Conservation (phyloP, 2,888 invertebrate genomes). For the Parelbella ahira region DNA sequence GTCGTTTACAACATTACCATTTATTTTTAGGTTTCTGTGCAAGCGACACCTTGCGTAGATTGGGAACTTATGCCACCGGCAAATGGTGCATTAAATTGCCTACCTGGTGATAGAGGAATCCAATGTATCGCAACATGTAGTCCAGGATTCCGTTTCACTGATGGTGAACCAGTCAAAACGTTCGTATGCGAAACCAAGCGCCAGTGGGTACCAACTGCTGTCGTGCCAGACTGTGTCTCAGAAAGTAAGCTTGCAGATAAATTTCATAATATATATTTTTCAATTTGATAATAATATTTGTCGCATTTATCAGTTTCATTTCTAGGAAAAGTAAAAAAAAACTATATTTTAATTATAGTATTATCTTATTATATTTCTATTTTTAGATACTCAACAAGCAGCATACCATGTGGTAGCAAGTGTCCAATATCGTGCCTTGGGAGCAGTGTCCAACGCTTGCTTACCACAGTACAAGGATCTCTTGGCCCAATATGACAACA, state of each 20-base stretch:
- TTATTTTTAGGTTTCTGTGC: constrained; percentile 87
- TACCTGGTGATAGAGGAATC: constrained; percentile 89
- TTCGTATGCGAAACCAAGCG: constrained; percentile 91
- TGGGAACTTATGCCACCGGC: constrained; percentile 95
- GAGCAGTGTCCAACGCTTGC: constrained; percentile 92
- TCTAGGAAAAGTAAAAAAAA: too few species aligned
- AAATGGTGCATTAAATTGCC: constrained; percentile 92
- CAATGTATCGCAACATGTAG: constrained; percentile 95
- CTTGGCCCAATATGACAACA: constrained; percentile 88
- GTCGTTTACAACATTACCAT: too few species aligned
- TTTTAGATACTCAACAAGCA: constrained; percentile 94
- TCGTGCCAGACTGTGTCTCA: constrained; percentile 97
- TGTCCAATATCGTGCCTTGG: constrained; percentile 93
- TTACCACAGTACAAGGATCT: constrained; percentile 92
- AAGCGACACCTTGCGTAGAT: constrained; percentile 96
- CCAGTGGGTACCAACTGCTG: constrained; percentile 92
- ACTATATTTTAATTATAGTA: too few species aligned
- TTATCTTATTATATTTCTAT: constrained; percentile 10
- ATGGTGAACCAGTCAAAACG: constrained; percentile 92
- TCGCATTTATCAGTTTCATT: too few species aligned
- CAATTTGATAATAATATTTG: too few species aligned
- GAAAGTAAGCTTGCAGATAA: constrained; percentile 83
- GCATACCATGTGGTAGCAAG: constrained; percentile 94
- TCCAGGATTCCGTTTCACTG: constrained; percentile 93
- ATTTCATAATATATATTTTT: too few species aligned